These are phyloP conservation scores for Cenopis cana DNA, from an alignment of 2,888 invertebrate genomes.

Conservation along the genomic window DNA sequence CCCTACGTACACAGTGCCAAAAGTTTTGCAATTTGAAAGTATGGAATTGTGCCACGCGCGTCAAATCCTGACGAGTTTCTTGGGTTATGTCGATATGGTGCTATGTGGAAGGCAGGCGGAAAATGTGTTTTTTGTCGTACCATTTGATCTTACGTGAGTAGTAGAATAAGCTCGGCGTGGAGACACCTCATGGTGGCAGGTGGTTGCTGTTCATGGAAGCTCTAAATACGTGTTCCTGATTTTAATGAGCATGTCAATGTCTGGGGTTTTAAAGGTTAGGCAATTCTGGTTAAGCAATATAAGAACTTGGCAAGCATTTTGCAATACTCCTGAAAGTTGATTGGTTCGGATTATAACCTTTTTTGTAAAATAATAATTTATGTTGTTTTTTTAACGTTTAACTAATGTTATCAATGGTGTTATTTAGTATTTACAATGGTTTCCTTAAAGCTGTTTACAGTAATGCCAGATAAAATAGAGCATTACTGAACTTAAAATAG, in stretches of 20 bases:
- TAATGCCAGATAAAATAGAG: neutral
- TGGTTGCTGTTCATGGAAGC: constrained; percentile 53
- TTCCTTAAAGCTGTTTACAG: constrained; percentile 4
- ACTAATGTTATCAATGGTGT: neutral
- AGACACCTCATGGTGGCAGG: constrained; percentile 61
- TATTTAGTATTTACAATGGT: constrained; percentile 3
- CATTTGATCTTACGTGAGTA: constrained; percentile 69
- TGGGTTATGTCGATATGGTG: constrained; percentile 55
- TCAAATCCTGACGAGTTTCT: constrained; percentile 75
- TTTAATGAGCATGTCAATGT: constrained; percentile 51
- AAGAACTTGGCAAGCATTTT: constrained; percentile 24
- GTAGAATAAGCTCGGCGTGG: constrained; percentile 57
- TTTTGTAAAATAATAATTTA: constrained; percentile 1
- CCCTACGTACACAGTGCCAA: constrained; percentile 80
- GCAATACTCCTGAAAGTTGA: constrained; percentile 34
- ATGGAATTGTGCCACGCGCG: constrained; percentile 83
- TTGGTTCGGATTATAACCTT: constrained; percentile 21
- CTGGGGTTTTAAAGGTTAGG: constrained; percentile 56
- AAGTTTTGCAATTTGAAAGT: constrained; percentile 85
- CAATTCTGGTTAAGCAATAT: constrained; percentile 48
- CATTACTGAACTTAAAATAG: neutral
- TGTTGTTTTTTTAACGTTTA: no score
- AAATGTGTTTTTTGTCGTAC: constrained; percentile 66
- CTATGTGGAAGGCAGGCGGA: constrained; percentile 57
- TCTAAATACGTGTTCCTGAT: constrained; percentile 47